Base-by-base conservation (phyloP, 2,888 invertebrate genomes). In the Limnephilus rhombicus region DNA sequence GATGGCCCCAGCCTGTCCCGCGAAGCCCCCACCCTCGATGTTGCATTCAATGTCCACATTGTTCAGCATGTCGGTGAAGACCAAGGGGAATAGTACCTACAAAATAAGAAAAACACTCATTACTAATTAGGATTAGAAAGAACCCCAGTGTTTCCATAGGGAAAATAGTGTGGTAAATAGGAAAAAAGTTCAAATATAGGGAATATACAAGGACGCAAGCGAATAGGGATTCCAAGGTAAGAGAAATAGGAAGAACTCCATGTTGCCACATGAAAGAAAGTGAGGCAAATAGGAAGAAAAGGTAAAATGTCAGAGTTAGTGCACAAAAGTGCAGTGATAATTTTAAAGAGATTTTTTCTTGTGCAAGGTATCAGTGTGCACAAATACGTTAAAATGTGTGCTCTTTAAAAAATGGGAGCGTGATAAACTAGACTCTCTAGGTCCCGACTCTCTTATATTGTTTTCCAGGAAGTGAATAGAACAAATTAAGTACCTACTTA, bases 1-100 rank as follows among this genome's bases (percentile, higher is more conserved):
- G 92, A 99, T 96, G 89, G 98, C 98, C 81, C 99, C 99, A n/a
- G 99, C 97, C 95, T 99, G 98, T 0, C 98, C 98, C 29, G 98
- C 97, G 80, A 96, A 96, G 18, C 99, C 99, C 80, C 98, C 98
- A 80, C 97, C 97, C 94, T 95, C 96, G 80, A 98, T 97, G 94
- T 97, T 97, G 85, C 98, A 98, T 94, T 98, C 98, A 41, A 99
- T 95, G 95, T 99, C 99, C 85, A 99, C 98, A 95, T 97, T 96
- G 88, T 97, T 97, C 92, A 98, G 95, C 97, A 98, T 96, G 45
- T 97, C 97, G 92, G 98, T 97, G 94, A 99, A 98, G 94, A 98
- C 97, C 93, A 99, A 96, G 5, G 99, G 99, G 94, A 98, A 98
- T 94, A 99, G 95, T 24, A 98, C 98, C 93, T 93, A 89, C n/a